phyloP scores from a whole-genome alignment of 2,888 invertebrate species.

The Lacanobia oleracea region DNA sequence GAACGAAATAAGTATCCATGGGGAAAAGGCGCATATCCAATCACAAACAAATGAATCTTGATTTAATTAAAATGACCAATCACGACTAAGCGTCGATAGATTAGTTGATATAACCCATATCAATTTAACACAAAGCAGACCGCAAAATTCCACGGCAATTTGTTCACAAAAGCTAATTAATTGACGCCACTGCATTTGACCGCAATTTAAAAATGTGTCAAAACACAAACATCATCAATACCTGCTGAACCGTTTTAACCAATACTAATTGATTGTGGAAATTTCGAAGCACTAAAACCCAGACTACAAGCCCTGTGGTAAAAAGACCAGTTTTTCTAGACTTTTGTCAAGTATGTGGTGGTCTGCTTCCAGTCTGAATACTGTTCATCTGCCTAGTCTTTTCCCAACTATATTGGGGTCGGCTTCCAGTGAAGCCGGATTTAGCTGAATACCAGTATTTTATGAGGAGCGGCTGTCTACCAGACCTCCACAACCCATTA shows the following conservation, averaged over 20 bases:
- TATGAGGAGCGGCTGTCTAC: too few species aligned
- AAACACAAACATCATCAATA: slow-evolving; percentile 11
- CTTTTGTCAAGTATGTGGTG: neutral
- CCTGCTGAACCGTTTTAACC: neutral
- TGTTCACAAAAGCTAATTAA: slow-evolving; percentile 47
- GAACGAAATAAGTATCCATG: too few species aligned
- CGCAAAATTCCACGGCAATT: slow-evolving; percentile 29
- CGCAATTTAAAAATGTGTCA: slow-evolving; percentile 19
- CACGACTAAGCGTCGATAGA: neutral
- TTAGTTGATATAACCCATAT: slow-evolving; percentile 14
- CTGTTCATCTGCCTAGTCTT: too few species aligned
- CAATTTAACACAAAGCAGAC: slow-evolving; percentile 45
- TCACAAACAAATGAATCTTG: neutral
- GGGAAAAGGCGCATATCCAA: neutral
- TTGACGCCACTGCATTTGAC: slow-evolving; percentile 11
- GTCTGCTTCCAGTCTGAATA: too few species aligned
- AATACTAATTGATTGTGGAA: neutral
- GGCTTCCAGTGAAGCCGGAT: too few species aligned
- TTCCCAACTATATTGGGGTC: too few species aligned
- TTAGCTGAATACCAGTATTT: too few species aligned
- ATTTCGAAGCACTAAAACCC: neutral
- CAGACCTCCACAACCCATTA: too few species aligned
- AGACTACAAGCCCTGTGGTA: neutral
- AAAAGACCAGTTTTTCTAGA: slow-evolving; percentile 2
- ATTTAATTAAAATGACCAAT: neutral